Evolutionary conservation across 2,797 vertebrate species (phyloP), one percentile per base, ranked within the genome.

Genomic region (Girardinus metallicus): DNA sequence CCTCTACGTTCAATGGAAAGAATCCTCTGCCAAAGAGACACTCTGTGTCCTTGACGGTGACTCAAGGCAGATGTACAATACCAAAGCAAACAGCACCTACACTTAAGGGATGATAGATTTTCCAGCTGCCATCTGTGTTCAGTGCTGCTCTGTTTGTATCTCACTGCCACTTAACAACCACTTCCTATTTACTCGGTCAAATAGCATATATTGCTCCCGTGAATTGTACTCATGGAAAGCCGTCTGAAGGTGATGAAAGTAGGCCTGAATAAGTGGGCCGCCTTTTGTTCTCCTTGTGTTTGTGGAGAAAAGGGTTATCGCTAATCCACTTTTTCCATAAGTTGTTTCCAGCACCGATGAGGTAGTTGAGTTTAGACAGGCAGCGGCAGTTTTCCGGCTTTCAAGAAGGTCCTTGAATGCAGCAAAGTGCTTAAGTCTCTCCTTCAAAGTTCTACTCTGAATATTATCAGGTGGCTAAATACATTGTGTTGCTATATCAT

Each of bases 201-300:
- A 91, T 85, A 87, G 91, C 79, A 91, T 91, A 87, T 87, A 91
- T 91, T 88, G 85, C 85, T 89, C 85, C 92, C 91, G 73, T 88
- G 84, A 75, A 12, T 87, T 29, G 55, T 93, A 94, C 94, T 95
- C 91, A 89, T 71, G 15, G 95, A 93, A 93, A 94, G 89, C 88
- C 90, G 89, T 94, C 88, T 82, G 74, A 79, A 84, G 85, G 79
- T 84, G 93, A 92, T 96, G 95, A 96, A 94, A 95, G 88, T 82
- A 80, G 72, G 77, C 86, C 89, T 90, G 87, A 89, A 82, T 83
- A 60, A 82, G 73, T 82, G 84, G 83, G 86, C 90, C 84, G 74
- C 68, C 86, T 91, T 89, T 94, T 94, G 88, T 93, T 92, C 74
- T 77, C 79, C 41, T 76, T 80, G 77, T 86, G 83, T 91, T 81